phyloP scores from a whole-genome alignment of 2,797 vertebrate species.

The Melanotaenia parkinsoni region DNA sequence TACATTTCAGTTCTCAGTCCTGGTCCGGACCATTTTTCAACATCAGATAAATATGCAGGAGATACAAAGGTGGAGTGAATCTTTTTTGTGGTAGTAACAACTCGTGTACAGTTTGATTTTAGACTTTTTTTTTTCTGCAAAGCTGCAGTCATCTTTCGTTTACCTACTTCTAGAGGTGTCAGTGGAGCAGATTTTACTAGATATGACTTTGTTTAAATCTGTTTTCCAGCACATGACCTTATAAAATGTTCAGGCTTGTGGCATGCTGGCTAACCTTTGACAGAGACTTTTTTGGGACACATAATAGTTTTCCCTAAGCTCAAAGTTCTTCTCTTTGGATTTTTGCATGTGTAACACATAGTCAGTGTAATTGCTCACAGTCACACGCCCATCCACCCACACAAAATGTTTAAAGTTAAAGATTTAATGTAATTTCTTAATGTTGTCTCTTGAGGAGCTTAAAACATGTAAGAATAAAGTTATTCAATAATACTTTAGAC shows the following conservation, averaged over 20 bases:
- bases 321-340: conserved; percentile 31
- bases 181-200: conserved; percentile 47
- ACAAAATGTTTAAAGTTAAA: conserved; percentile 19
- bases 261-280: conserved; percentile 45
- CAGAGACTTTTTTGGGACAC: conserved; percentile 53
- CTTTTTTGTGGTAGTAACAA: background rate
- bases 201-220: conserved; percentile 44
- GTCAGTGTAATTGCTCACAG: conserved; percentile 10
- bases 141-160: conserved; percentile 42
- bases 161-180: conserved; percentile 48
- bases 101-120: conserved; percentile 15
- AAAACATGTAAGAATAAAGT: background rate
- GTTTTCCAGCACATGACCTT: conserved; percentile 51
- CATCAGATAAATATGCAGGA: background rate
- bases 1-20: background rate
- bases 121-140: conserved; percentile 25
- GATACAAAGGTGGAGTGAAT: background rate
- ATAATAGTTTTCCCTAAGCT: conserved; percentile 36
- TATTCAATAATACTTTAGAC: too few relatives aligned
- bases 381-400: conserved; percentile 23
- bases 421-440: conserved; percentile 25
- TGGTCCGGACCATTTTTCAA: background rate
- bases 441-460: conserved; percentile 1
- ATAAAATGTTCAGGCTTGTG: conserved; percentile 55
- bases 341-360: conserved; percentile 33